Base-by-base conservation (phyloP, 2,888 invertebrate species). In the Leptopilina myrica region DNA sequence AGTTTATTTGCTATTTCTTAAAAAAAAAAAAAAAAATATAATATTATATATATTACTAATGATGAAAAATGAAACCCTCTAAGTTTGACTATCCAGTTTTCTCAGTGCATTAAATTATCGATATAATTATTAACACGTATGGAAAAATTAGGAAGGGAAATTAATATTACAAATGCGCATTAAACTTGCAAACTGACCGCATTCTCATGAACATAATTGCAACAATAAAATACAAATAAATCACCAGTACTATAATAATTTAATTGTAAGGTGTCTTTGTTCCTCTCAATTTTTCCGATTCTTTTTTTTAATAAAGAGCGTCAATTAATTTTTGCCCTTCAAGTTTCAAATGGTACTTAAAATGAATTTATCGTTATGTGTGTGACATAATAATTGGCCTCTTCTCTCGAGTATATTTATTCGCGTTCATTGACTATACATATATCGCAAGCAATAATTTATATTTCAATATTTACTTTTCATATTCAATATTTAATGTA, bases 371-470 rank as follows among this genome's bases (percentile, higher is more conserved):
- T 73, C 33, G 73, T 73, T 56, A 56, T 33, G 56, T 40, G 69
- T 53, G 14, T 73, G 56, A 73, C 53, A 73, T 73, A 73, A 73
- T 73, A 73, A 73, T 73, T 26, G 73, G 56, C 14, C 33, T 53
- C 33, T 53, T 56, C 73, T 15, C 73, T 73, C 56, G 14, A n/a
- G 53, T 73, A 20, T n/a, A 73, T 69, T 53, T 53, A 26, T 53
- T 12, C 15, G 46, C 20, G 43, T 67, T 67, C 67, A 46, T 49
- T 67, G 46, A 33, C 33, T 11, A 59, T 11, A 59, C 43, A 9
- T 11, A 49, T 49, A 11, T 66, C n/a, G 14, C 69, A 14, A 26
- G 69, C 69, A 69, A 53, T 14, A 49, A 5, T 26, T 69, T 26
- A 26, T 26, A 69, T 49, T 53, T 69, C 69, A 53, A 53, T 62